These are phyloP conservation scores for Bubo scandiacus DNA, from an alignment of 2,113 vertebrate genomes.

Conservation along the genomic window DNA sequence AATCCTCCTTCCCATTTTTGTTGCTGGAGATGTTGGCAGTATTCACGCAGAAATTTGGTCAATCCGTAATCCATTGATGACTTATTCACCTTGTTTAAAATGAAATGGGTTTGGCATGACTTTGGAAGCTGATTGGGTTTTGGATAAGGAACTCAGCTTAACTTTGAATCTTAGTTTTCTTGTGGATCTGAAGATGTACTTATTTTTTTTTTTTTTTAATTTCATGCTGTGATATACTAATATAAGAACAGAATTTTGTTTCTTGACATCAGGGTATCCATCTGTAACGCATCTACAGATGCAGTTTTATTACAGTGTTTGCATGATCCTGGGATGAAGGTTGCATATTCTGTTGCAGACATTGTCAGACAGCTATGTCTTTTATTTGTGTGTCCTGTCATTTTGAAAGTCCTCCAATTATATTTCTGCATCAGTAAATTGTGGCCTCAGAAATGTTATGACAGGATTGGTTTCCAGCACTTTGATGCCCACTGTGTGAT, in stretches of 20 bases:
- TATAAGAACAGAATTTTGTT: neutral
- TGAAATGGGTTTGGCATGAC: neutral
- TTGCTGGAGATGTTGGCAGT: neutral
- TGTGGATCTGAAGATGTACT: neutral
- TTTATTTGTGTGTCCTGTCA: neutral
- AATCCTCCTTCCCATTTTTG: neutral
- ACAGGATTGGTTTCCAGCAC: neutral
- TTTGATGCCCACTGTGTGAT: neutral
- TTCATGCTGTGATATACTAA: neutral
- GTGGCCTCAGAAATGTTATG: neutral
- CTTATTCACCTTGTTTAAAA: neutral
- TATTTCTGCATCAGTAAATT: neutral
- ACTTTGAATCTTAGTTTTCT: neutral
- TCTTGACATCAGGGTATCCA: neutral
- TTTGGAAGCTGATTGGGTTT: neutral
- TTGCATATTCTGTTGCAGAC: neutral
- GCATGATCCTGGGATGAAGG: neutral
- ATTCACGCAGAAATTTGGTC: neutral
- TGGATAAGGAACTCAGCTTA: neutral
- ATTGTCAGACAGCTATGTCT: neutral
- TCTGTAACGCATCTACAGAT: neutral
- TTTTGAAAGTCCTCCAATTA: neutral
- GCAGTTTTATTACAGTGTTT: neutral
- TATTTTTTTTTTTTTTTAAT: neutral
- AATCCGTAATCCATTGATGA: neutral